These are phyloP conservation scores for Campylomormyrus numenius DNA, from an alignment of 2,113 vertebrate genomes.

Conservation along the genomic window DNA sequence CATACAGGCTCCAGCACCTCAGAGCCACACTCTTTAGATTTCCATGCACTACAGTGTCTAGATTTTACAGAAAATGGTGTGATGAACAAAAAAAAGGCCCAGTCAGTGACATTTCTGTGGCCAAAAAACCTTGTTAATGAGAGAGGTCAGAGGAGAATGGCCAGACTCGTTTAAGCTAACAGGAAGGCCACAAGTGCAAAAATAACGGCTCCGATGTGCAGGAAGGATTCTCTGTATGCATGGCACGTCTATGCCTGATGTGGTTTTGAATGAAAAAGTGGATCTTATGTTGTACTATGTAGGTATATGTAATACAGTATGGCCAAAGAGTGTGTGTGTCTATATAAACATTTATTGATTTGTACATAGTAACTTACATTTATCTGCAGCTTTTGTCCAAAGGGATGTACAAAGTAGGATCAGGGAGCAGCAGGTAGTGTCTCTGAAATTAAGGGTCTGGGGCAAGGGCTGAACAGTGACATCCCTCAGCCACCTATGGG, in stretches of 20 bases:
- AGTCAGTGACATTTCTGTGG: neutral
- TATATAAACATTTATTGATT: neutral
- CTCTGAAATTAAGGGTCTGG: neutral
- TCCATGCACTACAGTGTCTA: neutral
- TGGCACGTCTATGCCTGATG: neutral
- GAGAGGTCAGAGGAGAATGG: neutral
- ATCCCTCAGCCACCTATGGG: neutral
- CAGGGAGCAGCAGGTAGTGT: neutral
- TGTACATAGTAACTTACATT: neutral
- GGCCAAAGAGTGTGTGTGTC: neutral
- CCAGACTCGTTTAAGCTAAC: neutral
- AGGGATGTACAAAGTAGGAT: neutral
- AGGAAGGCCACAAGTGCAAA: neutral
- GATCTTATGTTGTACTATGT: neutral
- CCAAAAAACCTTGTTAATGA: neutral
- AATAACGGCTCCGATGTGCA: neutral
- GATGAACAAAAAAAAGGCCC: neutral
- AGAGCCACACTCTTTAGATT: neutral
- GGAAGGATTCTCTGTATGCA: neutral
- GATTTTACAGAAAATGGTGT: neutral
- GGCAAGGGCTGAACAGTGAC: neutral
- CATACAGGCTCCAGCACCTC: neutral
- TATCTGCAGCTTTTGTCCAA: neutral
- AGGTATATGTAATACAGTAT: neutral
- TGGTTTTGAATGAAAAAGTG: neutral